These are phyloP conservation scores for Botia almorhae DNA, from an alignment of 2,797 vertebrate species.

Conservation along the genomic window DNA sequence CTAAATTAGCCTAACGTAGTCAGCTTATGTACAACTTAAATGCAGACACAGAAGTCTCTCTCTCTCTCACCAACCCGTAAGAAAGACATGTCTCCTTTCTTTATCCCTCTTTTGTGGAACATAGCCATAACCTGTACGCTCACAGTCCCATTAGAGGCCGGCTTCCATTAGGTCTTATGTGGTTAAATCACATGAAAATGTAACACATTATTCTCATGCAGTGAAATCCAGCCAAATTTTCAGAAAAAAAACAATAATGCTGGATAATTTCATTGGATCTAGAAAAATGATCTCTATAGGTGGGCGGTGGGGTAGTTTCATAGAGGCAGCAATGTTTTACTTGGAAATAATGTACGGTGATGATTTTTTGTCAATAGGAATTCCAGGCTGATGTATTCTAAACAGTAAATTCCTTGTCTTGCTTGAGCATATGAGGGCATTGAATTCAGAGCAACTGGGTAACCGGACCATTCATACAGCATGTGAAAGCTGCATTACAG, in stretches of 20 bases:
- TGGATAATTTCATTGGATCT: neutral
- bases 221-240: too few species aligned
- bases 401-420: neutral
- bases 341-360: neutral
- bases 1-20: slow-evolving; percentile 69
- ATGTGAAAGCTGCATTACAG: slow-evolving; percentile 27
- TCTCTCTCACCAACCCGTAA: neutral
- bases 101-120: neutral
- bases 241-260: too few species aligned
- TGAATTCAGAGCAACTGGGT: neutral
- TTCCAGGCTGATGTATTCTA: neutral
- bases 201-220: too few species aligned
- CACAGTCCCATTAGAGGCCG: neutral
- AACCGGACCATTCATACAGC: neutral
- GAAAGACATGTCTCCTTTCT: neutral
- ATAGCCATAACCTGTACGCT: neutral
- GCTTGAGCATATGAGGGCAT: neutral
- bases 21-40: slow-evolving; percentile 68
- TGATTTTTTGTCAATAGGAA: neutral
- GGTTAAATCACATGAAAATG: too few species aligned
- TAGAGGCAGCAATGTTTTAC: neutral
- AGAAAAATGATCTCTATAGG: neutral
- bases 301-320: neutral
- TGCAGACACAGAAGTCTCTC: slow-evolving; percentile 32
- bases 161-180: too few species aligned